These are phyloP conservation scores for Tiliacea aurago DNA, from an alignment of 2,888 invertebrate genomes.

Conservation along the genomic window DNA sequence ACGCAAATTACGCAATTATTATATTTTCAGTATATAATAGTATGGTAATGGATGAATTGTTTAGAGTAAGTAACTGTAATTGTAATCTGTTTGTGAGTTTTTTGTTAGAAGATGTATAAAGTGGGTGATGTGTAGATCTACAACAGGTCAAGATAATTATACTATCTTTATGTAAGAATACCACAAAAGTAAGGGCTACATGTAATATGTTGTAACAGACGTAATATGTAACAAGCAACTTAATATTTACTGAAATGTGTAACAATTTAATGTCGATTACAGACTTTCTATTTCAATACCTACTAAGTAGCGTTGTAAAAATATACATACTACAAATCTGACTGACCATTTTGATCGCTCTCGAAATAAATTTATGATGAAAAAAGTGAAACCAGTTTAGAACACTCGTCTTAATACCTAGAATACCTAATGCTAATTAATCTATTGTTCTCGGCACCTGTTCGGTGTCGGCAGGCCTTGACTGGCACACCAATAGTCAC, in stretches of 20 bases:
- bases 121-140: too few species aligned
- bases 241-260: background rate
- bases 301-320: background rate
- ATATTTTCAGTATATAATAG: too few species aligned
- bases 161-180: too few species aligned
- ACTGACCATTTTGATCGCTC: background rate
- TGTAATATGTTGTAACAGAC: too few species aligned
- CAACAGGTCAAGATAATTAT: too few species aligned
- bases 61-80: background rate
- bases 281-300: background rate
- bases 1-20: background rate
- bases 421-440: too few species aligned
- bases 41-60: background rate
- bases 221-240: too few species aligned
- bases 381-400: too few species aligned
- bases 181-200: background rate
- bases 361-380: background rate
- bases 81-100: background rate
- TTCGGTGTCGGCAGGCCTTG: too few species aligned
- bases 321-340: background rate
- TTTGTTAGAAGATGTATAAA: background rate
- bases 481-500: background rate
- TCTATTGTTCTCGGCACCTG: too few species aligned
- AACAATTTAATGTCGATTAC: background rate
- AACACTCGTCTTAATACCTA: too few species aligned